Evolutionary conservation across 2,113 vertebrate species (phyloP), one percentile per base, ranked within the genome.

Genomic region (Platichthys flesus): DNA sequence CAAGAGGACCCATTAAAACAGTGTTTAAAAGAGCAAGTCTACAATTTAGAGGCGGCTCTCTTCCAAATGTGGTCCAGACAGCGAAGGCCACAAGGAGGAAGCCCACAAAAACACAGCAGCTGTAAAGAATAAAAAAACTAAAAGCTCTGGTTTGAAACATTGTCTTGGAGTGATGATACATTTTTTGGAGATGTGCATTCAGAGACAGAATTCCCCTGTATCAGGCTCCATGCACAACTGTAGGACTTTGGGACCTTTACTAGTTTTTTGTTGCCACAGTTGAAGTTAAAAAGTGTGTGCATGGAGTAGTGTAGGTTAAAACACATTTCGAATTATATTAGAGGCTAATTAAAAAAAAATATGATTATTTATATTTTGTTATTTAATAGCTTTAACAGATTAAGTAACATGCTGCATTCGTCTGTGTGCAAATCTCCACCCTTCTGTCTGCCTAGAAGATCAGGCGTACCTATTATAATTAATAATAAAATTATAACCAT

Each of bases 61-160:
- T 78, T 65, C 73, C 83, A 92, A 93, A 91, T 75, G 88, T 84
- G 90, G 92, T 83, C 67, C 84, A 94, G 91, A 91, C 83, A 93
- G 77, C 76, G 85, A 92, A 86, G 72, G 76, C 79, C 51, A 71
- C 72, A 74, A 75, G 67, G 92, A 87, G 64, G 64, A 88, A 90
- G 67, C 88, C 87, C 86, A 78, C 88, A 91, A 86, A 88, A 85
- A 89, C 88, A 86, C 79, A 90, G 85, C 90, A 92, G 74, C 85
- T 83, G 87, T 89, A 90, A 77, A 92, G 69, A 91, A 91, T 87
- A 83, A 88, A 60, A n/a, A 88, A 84, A 65, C 77, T 31, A 47
- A 85, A 87, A 77, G 57, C 66, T 85, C 3, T 26, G 52, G 60
- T 87, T 84, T 81, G 61, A 86, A 79, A 80, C 74, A 78, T 79